A percentile compares a stretch with the other conserved stretches of the same genome.
Conservation (phyloP, 2,888 invertebrate genomes). For the Hipparchia sbordonii region DNA sequence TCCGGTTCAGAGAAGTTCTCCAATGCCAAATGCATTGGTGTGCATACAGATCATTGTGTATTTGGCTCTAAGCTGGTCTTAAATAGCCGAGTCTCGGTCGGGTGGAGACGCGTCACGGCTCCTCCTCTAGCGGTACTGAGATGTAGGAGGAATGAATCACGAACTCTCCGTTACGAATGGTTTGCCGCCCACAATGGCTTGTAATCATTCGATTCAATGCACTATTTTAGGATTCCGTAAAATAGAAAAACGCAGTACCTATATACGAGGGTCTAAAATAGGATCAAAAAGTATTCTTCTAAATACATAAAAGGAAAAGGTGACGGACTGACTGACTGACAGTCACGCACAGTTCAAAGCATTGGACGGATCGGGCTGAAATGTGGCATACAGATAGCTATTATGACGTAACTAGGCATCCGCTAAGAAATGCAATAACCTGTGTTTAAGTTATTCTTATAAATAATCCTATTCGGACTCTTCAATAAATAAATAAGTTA, state of each 20-base stretch:
- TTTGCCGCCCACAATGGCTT: slow-evolving; percentile 37
- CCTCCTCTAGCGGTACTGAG: slow-evolving; percentile 45
- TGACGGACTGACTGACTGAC: too few relatives aligned
- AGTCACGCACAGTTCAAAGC: too few relatives aligned
- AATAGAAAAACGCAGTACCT: neutral
- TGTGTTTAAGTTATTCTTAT: too few relatives aligned
- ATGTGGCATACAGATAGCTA: too few relatives aligned
- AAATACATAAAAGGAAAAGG: too few relatives aligned
- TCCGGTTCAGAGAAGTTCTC: neutral
- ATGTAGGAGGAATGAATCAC: slow-evolving; percentile 44
- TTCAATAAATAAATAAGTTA: too few relatives aligned
- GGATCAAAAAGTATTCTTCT: neutral
- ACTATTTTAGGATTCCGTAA: slow-evolving; percentile 20
- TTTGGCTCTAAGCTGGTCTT: slow-evolving; percentile 35
- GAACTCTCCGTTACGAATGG: slow-evolving; percentile 44
- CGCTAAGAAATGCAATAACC: too few relatives aligned
- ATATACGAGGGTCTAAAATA: too few relatives aligned
- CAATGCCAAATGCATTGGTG: neutral
- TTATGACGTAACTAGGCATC: too few relatives aligned
- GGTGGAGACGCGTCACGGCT: slow-evolving; percentile 36
- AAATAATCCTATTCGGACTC: too few relatives aligned
- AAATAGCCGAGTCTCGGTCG: slow-evolving; percentile 43
- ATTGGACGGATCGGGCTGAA: too few relatives aligned
- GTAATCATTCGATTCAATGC: slow-evolving; percentile 31
- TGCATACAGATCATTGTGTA: neutral